Base-by-base conservation (phyloP, 2,888 invertebrate genomes). In the Macrophya annulata region DNA sequence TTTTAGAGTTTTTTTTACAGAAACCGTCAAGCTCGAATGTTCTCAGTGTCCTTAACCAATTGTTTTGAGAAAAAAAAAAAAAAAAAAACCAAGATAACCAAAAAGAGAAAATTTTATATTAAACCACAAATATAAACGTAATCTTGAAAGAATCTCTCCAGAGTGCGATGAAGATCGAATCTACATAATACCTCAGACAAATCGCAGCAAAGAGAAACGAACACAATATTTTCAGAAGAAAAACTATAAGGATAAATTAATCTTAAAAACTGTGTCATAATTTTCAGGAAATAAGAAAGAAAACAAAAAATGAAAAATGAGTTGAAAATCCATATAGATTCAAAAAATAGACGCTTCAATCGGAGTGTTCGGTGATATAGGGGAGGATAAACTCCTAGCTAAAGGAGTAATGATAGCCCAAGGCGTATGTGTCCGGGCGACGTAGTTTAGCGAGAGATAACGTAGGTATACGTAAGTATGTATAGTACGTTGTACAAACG, bases 151-250 rank as follows among this genome's bases (percentile, higher is more conserved):
- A 37, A 71, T 40, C 17, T 71, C 17, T 71, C 68, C 17, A 31
- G 31, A 71, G 68, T 40, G 15, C 31, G 68, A 40, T 71, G 31
- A 37, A 71, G 68, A 71, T 71, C 68, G 68, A 71, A 71, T 71
- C 71, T 15, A 25, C 31, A 59, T 2, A 37, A 37, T 71, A 40
- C 40, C 17, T 40, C 37, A 71, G 37, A 71, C 40, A 37, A 59
- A n/a, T n/a, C n/a, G n/a, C n/a, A n/a, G n/a, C n/a, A n/a, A n/a
- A n/a, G n/a, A n/a, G n/a, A n/a, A n/a, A n/a, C n/a, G n/a, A n/a
- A n/a, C n/a, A n/a, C n/a, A n/a, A n/a, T n/a, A n/a, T n/a, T n/a
- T n/a, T n/a, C n/a, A n/a, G n/a, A 59, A 21, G n/a, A 21, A 62
- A 62, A 62, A 25, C 25, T n/a, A n/a, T 62, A 0, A 62, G 62